phyloP scores from a whole-genome alignment of 1,140 invertebrate species.

The Zophobas atratus region DNA sequence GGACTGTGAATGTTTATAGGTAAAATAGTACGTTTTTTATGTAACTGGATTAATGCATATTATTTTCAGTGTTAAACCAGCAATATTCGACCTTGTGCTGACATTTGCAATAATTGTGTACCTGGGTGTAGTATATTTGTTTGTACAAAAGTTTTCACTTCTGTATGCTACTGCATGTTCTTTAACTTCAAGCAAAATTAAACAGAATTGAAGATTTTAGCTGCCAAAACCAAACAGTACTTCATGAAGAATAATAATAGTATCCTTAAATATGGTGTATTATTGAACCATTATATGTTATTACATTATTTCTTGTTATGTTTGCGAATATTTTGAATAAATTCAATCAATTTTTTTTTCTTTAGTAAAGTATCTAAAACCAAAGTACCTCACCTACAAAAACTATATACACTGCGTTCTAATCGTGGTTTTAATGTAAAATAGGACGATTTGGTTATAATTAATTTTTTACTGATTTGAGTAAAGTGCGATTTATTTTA shows the following conservation, averaged over 20 bases:
- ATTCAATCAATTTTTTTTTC: slow-evolving; percentile 13
- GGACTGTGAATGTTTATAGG: slow-evolving; percentile 91
- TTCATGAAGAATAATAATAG: background rate
- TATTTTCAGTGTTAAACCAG: slow-evolving; percentile 92
- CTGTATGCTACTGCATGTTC: slow-evolving; percentile 68
- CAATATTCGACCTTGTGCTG: slow-evolving; percentile 96
- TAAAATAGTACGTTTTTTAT: slow-evolving; percentile 66
- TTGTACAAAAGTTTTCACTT: slow-evolving; percentile 81
- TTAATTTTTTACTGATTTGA: too few relatives aligned
- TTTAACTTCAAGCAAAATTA: slow-evolving; percentile 58
- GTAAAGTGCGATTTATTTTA: too few relatives aligned
- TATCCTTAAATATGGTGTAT: background rate
- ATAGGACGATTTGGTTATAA: background rate
- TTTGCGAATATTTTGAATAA: slow-evolving; percentile 42
- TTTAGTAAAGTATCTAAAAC: background rate
- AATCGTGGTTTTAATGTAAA: background rate
- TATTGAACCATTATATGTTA: slow-evolving; percentile 7
- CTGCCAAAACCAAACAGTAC: slow-evolving; percentile 48
- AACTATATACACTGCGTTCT: background rate
- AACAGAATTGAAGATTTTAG: slow-evolving; percentile 35
- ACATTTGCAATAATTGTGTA: slow-evolving; percentile 90
- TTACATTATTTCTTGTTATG: slow-evolving; percentile 39
- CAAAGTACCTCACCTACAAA: background rate
- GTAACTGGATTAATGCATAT: slow-evolving; percentile 47
- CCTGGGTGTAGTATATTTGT: slow-evolving; percentile 85